These are phyloP conservation scores for Daphoenositta chrysoptera DNA, from an alignment of 2,113 vertebrate species.

Conservation along the genomic window DNA sequence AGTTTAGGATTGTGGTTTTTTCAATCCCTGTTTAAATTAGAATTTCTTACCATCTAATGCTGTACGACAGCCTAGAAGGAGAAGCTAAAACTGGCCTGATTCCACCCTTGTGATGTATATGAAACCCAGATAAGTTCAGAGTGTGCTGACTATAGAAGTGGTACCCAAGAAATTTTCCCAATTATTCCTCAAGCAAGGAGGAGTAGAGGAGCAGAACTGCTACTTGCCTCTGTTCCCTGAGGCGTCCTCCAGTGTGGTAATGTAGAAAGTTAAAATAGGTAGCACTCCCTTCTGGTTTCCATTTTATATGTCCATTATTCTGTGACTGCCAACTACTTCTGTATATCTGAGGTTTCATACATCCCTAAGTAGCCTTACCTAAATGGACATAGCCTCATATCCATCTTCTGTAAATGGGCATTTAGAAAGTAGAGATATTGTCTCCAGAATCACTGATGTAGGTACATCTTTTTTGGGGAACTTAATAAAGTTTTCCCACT, in stretches of 20 bases:
- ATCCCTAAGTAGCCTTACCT: not conserved
- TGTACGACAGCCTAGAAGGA: not conserved
- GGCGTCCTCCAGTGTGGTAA: not conserved
- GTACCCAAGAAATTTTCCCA: not conserved
- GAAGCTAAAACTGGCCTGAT: not conserved
- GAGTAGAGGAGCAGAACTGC: not conserved
- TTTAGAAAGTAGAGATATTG: not conserved
- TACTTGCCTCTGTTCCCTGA: not conserved
- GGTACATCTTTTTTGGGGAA: not conserved
- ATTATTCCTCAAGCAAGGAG: not conserved
- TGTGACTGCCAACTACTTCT: not conserved
- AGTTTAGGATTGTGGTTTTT: not conserved
- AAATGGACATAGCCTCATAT: not conserved
- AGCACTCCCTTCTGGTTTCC: not conserved
- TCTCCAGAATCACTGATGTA: not conserved
- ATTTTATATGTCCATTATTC: not conserved
- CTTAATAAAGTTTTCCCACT: not conserved
- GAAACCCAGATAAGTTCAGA: not conserved
- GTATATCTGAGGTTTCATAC: not conserved
- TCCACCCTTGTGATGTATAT: not conserved
- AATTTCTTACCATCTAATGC: not conserved
- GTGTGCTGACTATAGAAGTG: not conserved
- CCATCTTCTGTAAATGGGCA: not conserved
- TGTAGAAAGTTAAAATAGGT: rapidly evolving
- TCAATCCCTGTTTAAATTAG: not conserved